Evolutionary conservation across 2,797 vertebrate genomes (phyloP).

Genomic region (Limnodromus scolopaceus): DNA sequence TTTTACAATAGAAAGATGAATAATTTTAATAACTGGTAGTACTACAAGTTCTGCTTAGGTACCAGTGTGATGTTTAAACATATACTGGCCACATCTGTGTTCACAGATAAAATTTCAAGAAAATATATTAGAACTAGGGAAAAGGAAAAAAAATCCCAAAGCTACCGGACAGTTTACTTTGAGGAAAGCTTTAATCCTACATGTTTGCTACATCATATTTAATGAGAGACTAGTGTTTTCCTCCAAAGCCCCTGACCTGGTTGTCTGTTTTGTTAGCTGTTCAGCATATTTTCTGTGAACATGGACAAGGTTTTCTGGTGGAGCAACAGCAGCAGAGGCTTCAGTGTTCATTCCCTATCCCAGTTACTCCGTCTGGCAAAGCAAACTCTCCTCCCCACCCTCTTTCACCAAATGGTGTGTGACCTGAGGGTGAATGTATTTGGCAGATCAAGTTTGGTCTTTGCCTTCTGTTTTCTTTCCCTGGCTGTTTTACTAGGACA

Average conservation of each 20-base stretch:
- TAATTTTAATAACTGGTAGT: neutral
- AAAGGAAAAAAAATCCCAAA: neutral
- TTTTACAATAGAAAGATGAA: neutral
- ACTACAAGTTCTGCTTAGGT: neutral
- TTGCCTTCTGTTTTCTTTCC: conserved; percentile 16
- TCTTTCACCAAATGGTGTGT: neutral
- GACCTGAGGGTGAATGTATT: conserved; percentile 20
- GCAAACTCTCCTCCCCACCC: neutral
- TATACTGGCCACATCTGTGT: neutral
- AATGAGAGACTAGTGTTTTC: neutral
- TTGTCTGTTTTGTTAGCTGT: neutral
- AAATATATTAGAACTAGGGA: neutral
- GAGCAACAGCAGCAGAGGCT: neutral
- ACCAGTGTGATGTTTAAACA: neutral
- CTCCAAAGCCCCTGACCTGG: neutral
- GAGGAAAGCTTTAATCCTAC: neutral
- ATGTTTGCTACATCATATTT: neutral
- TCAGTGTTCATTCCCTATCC: neutral
- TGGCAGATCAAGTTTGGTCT: conserved; percentile 20
- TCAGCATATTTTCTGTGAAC: neutral
- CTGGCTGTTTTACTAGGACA: neutral
- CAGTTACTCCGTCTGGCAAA: neutral
- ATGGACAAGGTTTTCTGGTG: neutral
- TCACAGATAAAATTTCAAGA: neutral
- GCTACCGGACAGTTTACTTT: neutral